Percentiles rank a stretch among this genome's conserved stretches.
These are phyloP conservation scores for Anoplophora glabripennis DNA, from an alignment of 1,140 invertebrate species.

Conservation along the genomic window DNA sequence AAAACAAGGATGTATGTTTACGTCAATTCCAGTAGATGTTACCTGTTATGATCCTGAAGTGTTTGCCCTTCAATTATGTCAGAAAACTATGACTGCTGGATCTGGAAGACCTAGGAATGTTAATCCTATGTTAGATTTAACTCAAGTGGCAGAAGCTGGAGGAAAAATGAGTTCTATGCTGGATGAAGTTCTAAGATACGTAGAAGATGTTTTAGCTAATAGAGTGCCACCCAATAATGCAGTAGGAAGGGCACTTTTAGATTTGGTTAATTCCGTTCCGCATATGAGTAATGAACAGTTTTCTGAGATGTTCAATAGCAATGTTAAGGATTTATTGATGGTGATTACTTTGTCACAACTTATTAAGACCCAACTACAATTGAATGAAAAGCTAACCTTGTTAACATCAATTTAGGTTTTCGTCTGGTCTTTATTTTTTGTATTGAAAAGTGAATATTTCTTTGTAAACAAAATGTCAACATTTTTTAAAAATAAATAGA, in stretches of 20 bases:
- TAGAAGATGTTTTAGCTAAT: slow-evolving; percentile 81
- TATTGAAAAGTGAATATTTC: no score
- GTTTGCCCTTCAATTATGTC: slow-evolving; percentile 73
- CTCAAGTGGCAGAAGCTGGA: slow-evolving; percentile 74
- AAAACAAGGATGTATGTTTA: slow-evolving; percentile 95
- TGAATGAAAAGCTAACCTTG: slow-evolving; percentile 91
- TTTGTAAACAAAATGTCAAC: no score
- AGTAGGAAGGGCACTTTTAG: slow-evolving; percentile 80
- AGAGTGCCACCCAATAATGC: slow-evolving; percentile 72
- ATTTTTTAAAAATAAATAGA: no score
- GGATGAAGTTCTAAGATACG: slow-evolving; percentile 79
- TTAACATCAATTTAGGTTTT: slow-evolving; percentile 62
- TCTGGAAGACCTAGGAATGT: slow-evolving; percentile 59
- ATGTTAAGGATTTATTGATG: slow-evolving; percentile 96
- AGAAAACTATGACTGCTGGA: slow-evolving; percentile 67
- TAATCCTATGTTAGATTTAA: slow-evolving; percentile 80
- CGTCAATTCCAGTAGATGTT: slow-evolving; percentile 82
- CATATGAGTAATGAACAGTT: slow-evolving; percentile 88
- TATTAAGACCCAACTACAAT: slow-evolving; percentile 91
- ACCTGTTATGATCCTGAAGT: slow-evolving; percentile 87
- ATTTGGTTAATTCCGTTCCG: slow-evolving; percentile 87
- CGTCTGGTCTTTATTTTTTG: no score
- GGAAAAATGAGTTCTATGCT: slow-evolving; percentile 71
- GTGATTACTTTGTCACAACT: slow-evolving; percentile 92
- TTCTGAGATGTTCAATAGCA: slow-evolving; percentile 92